These are phyloP conservation scores for Drosophila sechellia DNA, from an alignment of 1,140 invertebrate genomes.

Conservation along the genomic window DNA sequence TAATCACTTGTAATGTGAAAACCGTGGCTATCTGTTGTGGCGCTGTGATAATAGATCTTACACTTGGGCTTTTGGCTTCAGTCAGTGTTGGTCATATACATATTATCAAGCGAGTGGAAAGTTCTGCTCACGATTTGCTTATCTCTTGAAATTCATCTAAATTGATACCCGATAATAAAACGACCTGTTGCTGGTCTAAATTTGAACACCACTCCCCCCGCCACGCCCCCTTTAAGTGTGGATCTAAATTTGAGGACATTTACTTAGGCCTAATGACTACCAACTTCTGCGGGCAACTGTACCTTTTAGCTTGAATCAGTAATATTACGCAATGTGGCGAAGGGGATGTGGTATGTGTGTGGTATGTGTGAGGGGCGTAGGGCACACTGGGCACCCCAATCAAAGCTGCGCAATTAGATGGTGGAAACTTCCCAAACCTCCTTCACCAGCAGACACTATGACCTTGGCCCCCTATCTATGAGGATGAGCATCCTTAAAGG, in stretches of 20 bases:
- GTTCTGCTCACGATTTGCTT: constrained; percentile 21
- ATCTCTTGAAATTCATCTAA: constrained; percentile 27
- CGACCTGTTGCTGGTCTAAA: background rate
- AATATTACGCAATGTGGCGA: constrained; percentile 29
- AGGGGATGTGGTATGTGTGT: no score
- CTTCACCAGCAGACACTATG: background rate
- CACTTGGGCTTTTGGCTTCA: no score
- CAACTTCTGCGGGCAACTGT: constrained; percentile 10
- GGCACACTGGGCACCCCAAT: background rate
- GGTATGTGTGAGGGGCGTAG: no score
- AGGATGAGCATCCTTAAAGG: background rate
- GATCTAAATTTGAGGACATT: background rate
- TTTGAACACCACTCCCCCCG: background rate
- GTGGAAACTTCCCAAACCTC: background rate
- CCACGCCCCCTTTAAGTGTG: background rate
- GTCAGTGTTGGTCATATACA: background rate
- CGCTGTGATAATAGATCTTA: background rate
- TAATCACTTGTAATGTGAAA: background rate
- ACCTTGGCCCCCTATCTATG: background rate
- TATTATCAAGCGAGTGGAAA: constrained; percentile 34
- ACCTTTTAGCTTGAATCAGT: constrained; percentile 15
- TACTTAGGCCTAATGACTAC: no score
- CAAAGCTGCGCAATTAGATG: constrained; percentile 18
- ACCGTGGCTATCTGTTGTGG: background rate
- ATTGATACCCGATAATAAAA: constrained; percentile 28